Evolutionary conservation across 2,888 invertebrate species (phyloP).

Genomic region (Melinaea menophilus): DNA sequence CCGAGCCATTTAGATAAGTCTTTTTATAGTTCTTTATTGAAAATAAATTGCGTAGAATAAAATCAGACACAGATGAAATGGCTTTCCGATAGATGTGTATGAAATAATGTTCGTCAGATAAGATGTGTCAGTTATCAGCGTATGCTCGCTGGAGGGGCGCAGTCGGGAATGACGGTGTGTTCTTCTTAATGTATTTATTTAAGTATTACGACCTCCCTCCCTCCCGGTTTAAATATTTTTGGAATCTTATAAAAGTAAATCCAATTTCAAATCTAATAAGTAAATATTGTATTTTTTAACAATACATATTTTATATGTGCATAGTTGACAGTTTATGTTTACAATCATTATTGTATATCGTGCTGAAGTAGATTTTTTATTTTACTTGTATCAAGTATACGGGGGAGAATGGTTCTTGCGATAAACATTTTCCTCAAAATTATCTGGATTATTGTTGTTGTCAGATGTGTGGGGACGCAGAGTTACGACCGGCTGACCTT

Average conservation of each 20-base stretch:
- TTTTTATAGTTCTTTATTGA: slow-evolving; percentile 79
- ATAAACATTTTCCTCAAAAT: slow-evolving; percentile 73
- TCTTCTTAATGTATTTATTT: slow-evolving; percentile 12
- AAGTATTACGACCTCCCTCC: too few relatives aligned
- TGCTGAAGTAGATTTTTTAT: too few relatives aligned
- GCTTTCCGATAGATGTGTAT: slow-evolving; percentile 77
- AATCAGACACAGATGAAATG: slow-evolving; percentile 73
- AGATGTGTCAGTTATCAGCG: slow-evolving; percentile 64
- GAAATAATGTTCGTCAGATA: slow-evolving; percentile 72
- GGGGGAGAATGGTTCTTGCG: slow-evolving; percentile 65
- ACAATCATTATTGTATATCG: too few relatives aligned
- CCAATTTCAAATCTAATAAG: too few relatives aligned
- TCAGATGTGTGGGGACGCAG: slow-evolving; percentile 59
- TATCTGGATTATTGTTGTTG: slow-evolving; percentile 72
- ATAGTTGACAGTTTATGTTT: too few relatives aligned
- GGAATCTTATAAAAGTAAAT: too few relatives aligned
- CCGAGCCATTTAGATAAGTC: slow-evolving; percentile 76
- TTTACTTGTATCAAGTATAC: too few relatives aligned
- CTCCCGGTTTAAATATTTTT: neutral
- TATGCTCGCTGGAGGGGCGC: slow-evolving; percentile 48
- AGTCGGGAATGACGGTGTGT: slow-evolving; percentile 35
- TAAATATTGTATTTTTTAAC: too few relatives aligned
- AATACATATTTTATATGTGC: too few relatives aligned
- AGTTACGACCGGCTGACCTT: slow-evolving; percentile 69
- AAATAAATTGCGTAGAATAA: slow-evolving; percentile 79